These are phyloP conservation scores for Phymatocera aterrima DNA, from an alignment of 2,888 invertebrate species.

Conservation along the genomic window DNA sequence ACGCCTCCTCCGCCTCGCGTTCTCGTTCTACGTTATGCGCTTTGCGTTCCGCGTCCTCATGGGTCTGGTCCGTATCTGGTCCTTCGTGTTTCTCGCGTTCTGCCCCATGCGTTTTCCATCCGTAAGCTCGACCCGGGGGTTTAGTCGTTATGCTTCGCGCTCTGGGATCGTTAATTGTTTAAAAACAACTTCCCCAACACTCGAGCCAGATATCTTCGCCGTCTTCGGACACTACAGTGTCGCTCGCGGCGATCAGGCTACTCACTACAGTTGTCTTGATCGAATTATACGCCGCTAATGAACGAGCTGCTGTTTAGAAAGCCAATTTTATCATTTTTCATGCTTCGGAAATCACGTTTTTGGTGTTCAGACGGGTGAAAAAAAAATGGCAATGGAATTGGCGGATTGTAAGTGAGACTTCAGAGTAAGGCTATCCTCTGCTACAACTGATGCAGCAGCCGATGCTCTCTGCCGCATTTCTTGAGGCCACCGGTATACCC, in stretches of 20 bases:
- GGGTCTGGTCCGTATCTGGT: conserved; percentile 48
- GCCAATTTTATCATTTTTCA: not conserved
- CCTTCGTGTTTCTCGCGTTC: conserved; percentile 40
- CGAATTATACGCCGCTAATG: conserved; percentile 16
- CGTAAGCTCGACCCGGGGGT: not conserved
- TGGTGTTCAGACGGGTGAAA: not conserved
- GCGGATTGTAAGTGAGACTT: not conserved
- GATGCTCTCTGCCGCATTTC: not conserved
- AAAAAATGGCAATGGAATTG: not conserved
- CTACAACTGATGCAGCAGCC: not conserved
- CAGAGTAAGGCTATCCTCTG: not conserved
- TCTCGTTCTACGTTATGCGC: conserved; percentile 34
- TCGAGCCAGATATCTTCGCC: conserved; percentile 10
- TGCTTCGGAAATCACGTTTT: not conserved
- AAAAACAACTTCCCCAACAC: conserved; percentile 25
- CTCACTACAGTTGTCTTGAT: not conserved
- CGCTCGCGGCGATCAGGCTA: conserved; percentile 6
- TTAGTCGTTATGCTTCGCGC: not conserved
- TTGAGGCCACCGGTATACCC: conserved; percentile 10
- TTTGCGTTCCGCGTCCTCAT: conserved; percentile 7
- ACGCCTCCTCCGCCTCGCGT: conserved; percentile 28
- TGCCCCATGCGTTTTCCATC: not conserved
- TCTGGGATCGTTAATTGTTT: conserved; percentile 34
- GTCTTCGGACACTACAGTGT: not conserved
- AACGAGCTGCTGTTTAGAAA: conserved; percentile 24